Evolutionary conservation across 2,888 invertebrate genomes (phyloP), one percentile per base, ranked within the genome.

Genomic region (Pecten maximus): DNA sequence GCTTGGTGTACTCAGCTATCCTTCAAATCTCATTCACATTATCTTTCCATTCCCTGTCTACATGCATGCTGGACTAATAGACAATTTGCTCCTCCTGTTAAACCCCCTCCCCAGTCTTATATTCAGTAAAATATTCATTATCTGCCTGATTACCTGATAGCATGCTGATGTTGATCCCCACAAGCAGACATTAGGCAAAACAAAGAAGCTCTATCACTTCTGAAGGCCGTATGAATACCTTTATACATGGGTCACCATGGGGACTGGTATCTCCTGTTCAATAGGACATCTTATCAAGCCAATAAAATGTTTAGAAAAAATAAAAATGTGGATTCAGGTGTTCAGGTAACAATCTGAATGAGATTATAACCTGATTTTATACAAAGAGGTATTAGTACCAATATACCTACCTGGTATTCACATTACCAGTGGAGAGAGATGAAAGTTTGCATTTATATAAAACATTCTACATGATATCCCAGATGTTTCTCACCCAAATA

Each of bases 41-140:
- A 60, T 60, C 28, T 74, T 74, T 35, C 35, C 74, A 35, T 74
- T 74, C 74, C 16, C 54, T 54, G 4, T n/a, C 54, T 54, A 54
- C 19, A 54, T 54, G 54, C 54, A 19, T 23, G 3, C 2, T 19
- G 23, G 19, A 54, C 54, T n/a, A 44, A 28, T 28, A 12, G 44
- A 44, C 74, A 60, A 60, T 2, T 23, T 74, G 4, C 35, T 28
- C 28, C 74, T 35, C 28, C 35, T 8, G 1, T 12, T 15, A 0
- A 12, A 0, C 74, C 74, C 74, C 74, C 28, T 12, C 74, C 74
- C 74, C 74, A 74, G 74, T 35, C 35, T 28, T 74, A 74, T 74
- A 74, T 28, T 35, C 74, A 28, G 74, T 74, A 74, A 74, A 74
- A 74, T 74, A 74, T 74, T 74, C 74, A 74, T 28, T 74, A 74